These are phyloP conservation scores for Latrodectus hesperus DNA, from an alignment of 2,888 invertebrate species.

Conservation along the genomic window DNA sequence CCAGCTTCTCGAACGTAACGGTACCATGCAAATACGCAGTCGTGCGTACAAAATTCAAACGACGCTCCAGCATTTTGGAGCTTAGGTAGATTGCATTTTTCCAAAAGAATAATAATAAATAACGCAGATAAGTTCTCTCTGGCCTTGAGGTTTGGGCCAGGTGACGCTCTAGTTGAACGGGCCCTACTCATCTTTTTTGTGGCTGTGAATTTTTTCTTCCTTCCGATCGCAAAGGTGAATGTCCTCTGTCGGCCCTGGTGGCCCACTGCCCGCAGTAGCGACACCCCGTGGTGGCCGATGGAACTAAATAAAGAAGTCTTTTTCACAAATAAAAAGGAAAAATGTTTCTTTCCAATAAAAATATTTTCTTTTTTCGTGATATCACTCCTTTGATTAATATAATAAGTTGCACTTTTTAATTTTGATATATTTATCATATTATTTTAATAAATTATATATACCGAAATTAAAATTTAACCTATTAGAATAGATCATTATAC, in stretches of 20 bases:
- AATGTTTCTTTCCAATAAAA: too few relatives aligned
- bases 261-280: conserved; percentile 68
- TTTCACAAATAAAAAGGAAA: neutral
- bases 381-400: too few relatives aligned
- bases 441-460: too few relatives aligned
- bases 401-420: too few relatives aligned
- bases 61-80: neutral
- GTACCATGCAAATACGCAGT: neutral
- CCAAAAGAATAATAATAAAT: neutral
- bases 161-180: conserved; percentile 61
- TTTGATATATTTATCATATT: too few relatives aligned
- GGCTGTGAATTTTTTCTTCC: conserved; percentile 47
- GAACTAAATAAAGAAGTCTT: conserved; percentile 41
- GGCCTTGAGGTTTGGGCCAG: conserved; percentile 64
- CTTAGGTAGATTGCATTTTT: neutral
- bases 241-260: conserved; percentile 59
- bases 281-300: conserved; percentile 54
- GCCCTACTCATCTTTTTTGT: conserved; percentile 61
- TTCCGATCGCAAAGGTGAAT: conserved; percentile 57
- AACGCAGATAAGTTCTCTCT: conserved; percentile 17
- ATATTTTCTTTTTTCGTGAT: too few relatives aligned
- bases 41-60: conserved; percentile 2
- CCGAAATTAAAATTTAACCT: too few relatives aligned
- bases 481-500: too few relatives aligned
- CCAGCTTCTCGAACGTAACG: neutral